Percentiles rank a stretch among this genome's conserved stretches.
These are phyloP conservation scores for Hydrocynus forskahlii DNA, from an alignment of 2,797 vertebrate genomes.

Conservation along the genomic window DNA sequence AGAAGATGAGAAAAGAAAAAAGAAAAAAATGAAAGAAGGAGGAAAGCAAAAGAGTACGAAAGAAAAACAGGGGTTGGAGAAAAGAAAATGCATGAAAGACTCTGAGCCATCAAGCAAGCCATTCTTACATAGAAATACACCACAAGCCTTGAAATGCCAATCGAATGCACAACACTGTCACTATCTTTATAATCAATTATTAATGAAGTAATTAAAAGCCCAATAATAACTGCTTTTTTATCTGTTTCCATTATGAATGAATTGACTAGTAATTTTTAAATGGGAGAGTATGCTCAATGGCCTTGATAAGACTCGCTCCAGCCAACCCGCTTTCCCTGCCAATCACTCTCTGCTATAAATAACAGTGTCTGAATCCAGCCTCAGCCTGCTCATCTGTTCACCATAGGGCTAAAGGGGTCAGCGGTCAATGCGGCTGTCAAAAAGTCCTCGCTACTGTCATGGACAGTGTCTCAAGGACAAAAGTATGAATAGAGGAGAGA, in stretches of 20 bases:
- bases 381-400: constrained; percentile 9
- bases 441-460: constrained; percentile 1
- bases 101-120: constrained; percentile 2
- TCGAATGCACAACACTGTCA: constrained; percentile 6
- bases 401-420: background rate
- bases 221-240: constrained; percentile 24
- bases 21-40: background rate
- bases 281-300: constrained; percentile 27
- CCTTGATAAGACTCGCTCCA: constrained; percentile 18
- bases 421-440: background rate
- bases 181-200: background rate
- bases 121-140: constrained; percentile 2
- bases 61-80: background rate
- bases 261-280: constrained; percentile 25
- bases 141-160: background rate
- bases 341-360: constrained; percentile 11
- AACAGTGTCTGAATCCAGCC: background rate
- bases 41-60: constrained; percentile 8
- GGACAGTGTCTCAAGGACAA: constrained; percentile 13
- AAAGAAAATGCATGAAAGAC: background rate
- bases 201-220: constrained; percentile 22
- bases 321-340: background rate
- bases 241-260: constrained; percentile 9
- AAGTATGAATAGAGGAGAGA: background rate
- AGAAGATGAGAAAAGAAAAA: constrained; percentile 1